Evolutionary conservation across 1,140 invertebrate species (phyloP).

Genomic region (Temnothorax nylanderi): DNA sequence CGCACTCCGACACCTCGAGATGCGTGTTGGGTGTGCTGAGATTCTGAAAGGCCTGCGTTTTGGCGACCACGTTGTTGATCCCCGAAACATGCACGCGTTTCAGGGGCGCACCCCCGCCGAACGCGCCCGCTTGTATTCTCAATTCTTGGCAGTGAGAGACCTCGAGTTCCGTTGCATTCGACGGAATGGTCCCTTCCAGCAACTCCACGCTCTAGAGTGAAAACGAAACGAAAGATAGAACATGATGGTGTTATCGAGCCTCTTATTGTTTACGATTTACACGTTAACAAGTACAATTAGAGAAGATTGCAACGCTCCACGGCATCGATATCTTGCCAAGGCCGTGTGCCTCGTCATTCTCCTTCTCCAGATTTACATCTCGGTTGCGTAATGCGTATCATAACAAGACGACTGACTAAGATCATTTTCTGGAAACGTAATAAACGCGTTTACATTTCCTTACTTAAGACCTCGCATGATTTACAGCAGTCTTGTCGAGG

Average conservation of each 20-base stretch:
- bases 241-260: background rate
- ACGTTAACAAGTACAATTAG: conserved; percentile 9
- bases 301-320: background rate
- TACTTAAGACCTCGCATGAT: background rate
- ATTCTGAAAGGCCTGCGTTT: conserved; percentile 86
- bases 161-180: conserved; percentile 86
- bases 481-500: background rate
- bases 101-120: conserved; percentile 82
- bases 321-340: conserved; percentile 42
- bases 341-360: background rate
- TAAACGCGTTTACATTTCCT: background rate
- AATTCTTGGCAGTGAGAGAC: conserved; percentile 87
- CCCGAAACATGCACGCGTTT: conserved; percentile 84
- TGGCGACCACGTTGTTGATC: conserved; percentile 84
- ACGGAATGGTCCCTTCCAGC: conserved; percentile 85
- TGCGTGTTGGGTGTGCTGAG: conserved; percentile 84
- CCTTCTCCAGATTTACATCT: conserved; percentile 28
- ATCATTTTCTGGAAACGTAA: background rate
- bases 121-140: conserved; percentile 85
- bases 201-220: conserved; percentile 85
- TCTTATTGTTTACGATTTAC: conserved; percentile 21
- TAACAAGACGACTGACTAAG: conserved; percentile 46
- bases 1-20: conserved; percentile 86
- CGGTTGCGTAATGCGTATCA: conserved; percentile 46
- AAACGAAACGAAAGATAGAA: conserved; percentile 71